A percentile compares a stretch with the other conserved stretches of the same genome.
phyloP scores from a whole-genome alignment of 1,140 invertebrate species.

The Lethrus apterus region DNA sequence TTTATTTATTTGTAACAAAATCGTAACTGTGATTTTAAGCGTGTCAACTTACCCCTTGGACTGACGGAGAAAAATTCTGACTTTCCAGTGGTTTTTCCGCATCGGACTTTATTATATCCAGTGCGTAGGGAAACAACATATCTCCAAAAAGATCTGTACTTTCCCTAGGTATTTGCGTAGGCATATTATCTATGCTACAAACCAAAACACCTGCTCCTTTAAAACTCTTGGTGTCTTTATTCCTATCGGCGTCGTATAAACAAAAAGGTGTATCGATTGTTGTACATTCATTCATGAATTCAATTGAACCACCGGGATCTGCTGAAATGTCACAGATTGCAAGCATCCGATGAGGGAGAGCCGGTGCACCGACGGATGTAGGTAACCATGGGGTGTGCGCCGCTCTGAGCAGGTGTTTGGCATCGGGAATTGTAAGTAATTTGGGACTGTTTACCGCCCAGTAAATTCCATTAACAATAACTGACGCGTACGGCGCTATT shows the following conservation, averaged over 20 bases:
- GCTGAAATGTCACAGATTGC: slow-evolving; percentile 98
- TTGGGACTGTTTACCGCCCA: slow-evolving; percentile 97
- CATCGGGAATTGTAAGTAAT: slow-evolving; percentile 94
- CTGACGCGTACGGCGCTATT: slow-evolving; percentile 95
- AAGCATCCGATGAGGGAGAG: slow-evolving; percentile 82
- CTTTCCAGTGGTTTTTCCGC: slow-evolving; percentile 76
- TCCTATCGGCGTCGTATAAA: slow-evolving; percentile 95
- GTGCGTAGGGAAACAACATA: slow-evolving; percentile 79
- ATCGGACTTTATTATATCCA: slow-evolving; percentile 87
- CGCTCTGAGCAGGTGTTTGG: slow-evolving; percentile 85
- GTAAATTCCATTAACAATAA: slow-evolving; percentile 97
- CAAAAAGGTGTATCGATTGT: slow-evolving; percentile 99
- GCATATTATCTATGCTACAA: slow-evolving; percentile 99
- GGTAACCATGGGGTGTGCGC: slow-evolving; percentile 89
- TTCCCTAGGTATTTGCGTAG: slow-evolving; percentile 94
- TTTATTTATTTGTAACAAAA: slow-evolving; percentile 5
- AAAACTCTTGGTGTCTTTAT: slow-evolving; percentile 94
- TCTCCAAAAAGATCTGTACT: slow-evolving; percentile 97
- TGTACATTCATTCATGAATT: slow-evolving; percentile 99
- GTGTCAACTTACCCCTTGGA: slow-evolving; percentile 65
- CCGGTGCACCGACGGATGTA: slow-evolving; percentile 73
- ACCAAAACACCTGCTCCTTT: slow-evolving; percentile 94
- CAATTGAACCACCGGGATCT: slow-evolving; percentile 91
- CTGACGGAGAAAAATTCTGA: slow-evolving; percentile 67
- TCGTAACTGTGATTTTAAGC: slow-evolving; percentile 2